phyloP scores from a whole-genome alignment of 2,888 invertebrate genomes.

The Taphrorychus bicolor region DNA sequence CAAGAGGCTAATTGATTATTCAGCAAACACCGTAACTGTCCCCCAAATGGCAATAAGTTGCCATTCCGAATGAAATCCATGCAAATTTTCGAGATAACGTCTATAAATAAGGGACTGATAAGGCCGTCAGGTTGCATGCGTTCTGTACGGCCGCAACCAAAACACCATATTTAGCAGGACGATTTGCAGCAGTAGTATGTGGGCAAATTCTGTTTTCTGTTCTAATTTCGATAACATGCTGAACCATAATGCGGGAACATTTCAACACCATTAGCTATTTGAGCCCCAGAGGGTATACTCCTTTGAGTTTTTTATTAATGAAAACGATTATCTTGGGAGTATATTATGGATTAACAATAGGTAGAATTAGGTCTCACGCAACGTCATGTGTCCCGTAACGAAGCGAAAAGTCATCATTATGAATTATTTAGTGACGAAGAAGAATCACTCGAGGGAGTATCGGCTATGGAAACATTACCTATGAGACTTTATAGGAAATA shows the following conservation, averaged over 20 bases:
- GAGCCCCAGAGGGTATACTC: no score
- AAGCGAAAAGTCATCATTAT: slow-evolving; percentile 14
- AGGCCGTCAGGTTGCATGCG: slow-evolving; percentile 33
- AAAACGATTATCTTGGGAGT: slow-evolving; percentile 11
- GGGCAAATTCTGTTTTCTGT: slow-evolving; percentile 9
- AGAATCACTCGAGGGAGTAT: not conserved
- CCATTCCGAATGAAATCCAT: slow-evolving; percentile 34
- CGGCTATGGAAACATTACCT: not conserved
- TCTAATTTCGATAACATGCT: no score
- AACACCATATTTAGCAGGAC: slow-evolving; percentile 29
- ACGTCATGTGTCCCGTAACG: not conserved
- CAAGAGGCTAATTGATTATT: not conserved
- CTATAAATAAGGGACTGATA: slow-evolving; percentile 38
- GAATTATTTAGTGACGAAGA: slow-evolving; percentile 1
- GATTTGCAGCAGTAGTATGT: slow-evolving; percentile 20
- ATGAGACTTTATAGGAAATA: not conserved
- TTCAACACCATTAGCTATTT: no score
- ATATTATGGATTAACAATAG: slow-evolving; percentile 1
- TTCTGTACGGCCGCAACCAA: slow-evolving; percentile 26
- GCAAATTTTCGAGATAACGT: slow-evolving; percentile 38
- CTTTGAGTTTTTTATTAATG: slow-evolving; percentile 14
- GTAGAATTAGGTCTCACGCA: slow-evolving; percentile 18
- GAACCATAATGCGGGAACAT: no score
- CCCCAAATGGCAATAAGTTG: slow-evolving; percentile 14
- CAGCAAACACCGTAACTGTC: slow-evolving; percentile 7